These are phyloP conservation scores for Gadus macrocephalus DNA, from an alignment of 2,113 vertebrate genomes.

Conservation along the genomic window DNA sequence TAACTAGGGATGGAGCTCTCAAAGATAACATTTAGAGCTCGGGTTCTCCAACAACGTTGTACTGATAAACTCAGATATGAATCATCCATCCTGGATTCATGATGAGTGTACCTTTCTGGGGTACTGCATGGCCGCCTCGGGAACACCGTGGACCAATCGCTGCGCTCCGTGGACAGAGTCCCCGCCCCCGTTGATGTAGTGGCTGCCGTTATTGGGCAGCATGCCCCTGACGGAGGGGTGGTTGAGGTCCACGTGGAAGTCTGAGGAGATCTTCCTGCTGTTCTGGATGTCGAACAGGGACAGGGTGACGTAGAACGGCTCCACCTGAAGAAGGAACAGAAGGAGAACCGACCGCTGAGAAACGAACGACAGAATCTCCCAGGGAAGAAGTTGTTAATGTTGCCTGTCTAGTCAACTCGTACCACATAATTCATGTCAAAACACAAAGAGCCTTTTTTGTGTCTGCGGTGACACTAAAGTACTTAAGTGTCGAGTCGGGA, in stretches of 20 bases:
- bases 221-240: constrained; percentile 87
- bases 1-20: no score
- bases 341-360: neutral
- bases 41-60: no score
- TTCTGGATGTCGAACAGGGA: constrained; percentile 92
- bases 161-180: constrained; percentile 67
- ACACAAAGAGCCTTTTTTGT: no score
- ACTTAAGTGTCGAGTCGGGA: no score
- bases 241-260: constrained; percentile 96
- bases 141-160: constrained; percentile 67
- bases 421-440: no score
- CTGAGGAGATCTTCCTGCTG: constrained; percentile 91
- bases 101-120: constrained; percentile 81
- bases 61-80: no score
- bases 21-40: no score
- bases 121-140: constrained; percentile 82
- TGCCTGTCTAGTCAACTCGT: no score
- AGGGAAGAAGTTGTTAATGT: no score
- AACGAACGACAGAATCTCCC: no score
- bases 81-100: neutral
- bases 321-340: constrained; percentile 75
- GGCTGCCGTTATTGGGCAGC: constrained; percentile 67
- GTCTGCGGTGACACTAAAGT: no score
- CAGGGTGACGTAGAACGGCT: constrained; percentile 93
- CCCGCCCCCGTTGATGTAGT: constrained; percentile 77